Evolutionary conservation across 35 echinoderm and acorn worm genomes (phyloP).

Genomic region (Apostichopus californicus): DNA sequence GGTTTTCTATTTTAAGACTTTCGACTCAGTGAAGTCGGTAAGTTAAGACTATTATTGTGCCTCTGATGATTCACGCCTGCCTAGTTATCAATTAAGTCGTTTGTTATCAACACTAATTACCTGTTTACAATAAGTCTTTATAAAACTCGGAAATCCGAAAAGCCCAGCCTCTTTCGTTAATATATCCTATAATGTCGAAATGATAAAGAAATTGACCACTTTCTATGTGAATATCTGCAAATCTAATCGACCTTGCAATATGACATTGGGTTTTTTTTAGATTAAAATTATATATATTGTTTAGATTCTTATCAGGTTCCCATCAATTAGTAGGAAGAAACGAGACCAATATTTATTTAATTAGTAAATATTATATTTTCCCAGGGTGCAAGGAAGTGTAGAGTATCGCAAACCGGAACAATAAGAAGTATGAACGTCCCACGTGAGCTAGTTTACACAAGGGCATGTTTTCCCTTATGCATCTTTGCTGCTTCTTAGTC

Average conservation of each 20-base stretch:
- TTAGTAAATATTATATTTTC: neutral
- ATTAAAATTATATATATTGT: too few species aligned
- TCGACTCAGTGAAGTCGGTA: too few species aligned
- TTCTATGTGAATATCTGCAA: neutral
- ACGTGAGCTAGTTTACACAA: neutral
- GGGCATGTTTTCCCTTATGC: neutral
- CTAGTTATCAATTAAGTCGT: neutral
- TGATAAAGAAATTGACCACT: neutral
- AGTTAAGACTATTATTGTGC: neutral
- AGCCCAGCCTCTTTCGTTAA: neutral
- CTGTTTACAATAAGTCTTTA: neutral
- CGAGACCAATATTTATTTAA: neutral
- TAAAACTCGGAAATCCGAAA: neutral
- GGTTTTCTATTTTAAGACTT: neutral
- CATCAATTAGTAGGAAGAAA: neutral
- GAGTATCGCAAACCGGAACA: neutral
- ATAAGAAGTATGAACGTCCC: too few species aligned
- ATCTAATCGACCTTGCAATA: neutral
- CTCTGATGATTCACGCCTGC: neutral
- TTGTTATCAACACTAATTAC: constrained; percentile 5
- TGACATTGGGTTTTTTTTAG: neutral
- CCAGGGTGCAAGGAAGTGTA: neutral
- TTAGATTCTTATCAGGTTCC: neutral
- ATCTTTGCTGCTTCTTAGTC: too few species aligned
- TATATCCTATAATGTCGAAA: neutral